Evolutionary conservation across 2,113 vertebrate species (phyloP).

Genomic region (Mastomys natalensis): DNA sequence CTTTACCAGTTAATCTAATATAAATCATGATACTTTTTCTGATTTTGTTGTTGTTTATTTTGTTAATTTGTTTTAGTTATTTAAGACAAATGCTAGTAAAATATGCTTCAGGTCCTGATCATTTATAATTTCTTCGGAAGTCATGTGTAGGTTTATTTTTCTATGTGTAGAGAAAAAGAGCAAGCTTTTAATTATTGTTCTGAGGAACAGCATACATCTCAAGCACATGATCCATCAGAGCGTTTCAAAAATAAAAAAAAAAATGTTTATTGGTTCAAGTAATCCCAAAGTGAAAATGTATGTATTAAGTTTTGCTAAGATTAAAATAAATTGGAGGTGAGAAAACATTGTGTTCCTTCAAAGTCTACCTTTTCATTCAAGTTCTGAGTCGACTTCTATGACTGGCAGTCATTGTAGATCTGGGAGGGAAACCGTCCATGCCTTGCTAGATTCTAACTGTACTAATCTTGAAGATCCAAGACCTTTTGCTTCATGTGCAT

Average conservation of each 20-base stretch:
- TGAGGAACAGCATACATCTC: conserved; percentile 6
- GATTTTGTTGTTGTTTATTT: not conserved
- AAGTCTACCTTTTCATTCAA: conserved; percentile 10
- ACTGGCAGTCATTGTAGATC: not conserved
- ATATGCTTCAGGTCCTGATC: not conserved
- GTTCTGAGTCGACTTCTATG: not conserved
- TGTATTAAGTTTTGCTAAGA: conserved; percentile 43
- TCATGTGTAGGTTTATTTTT: not conserved
- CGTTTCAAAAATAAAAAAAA: conserved; percentile 51
- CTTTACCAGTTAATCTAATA: conserved; percentile 17
- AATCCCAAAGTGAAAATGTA: conserved; percentile 23
- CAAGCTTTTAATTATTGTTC: conserved; percentile 53
- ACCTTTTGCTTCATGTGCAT: not conserved
- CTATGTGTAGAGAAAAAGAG: not conserved
- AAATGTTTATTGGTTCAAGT: conserved; percentile 47
- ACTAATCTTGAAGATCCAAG: not conserved
- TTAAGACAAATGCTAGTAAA: conserved; percentile 15
- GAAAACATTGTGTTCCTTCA: conserved; percentile 7
- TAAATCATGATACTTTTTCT: not conserved
- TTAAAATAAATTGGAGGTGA: conserved; percentile 52
- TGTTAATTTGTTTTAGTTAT: not conserved
- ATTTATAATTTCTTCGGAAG: conserved; percentile 16
- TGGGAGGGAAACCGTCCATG: not conserved
- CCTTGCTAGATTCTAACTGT: not conserved
- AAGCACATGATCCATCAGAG: conserved; percentile 39